Evolutionary conservation across 35 echinoderm and acorn worm species (phyloP).

Genomic region (Diadema setosum): DNA sequence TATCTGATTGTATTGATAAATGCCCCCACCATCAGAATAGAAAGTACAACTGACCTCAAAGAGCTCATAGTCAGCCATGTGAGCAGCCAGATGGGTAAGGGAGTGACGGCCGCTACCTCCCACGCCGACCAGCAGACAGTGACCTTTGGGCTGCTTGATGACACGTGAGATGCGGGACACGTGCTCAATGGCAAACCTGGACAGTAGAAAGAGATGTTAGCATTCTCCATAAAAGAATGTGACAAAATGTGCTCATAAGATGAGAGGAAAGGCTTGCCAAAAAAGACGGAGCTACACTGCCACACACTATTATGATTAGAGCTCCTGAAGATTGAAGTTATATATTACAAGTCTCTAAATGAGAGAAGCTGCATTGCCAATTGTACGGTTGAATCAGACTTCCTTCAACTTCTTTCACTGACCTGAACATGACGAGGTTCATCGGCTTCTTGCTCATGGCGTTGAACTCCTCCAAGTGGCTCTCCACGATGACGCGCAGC

Average conservation of each 20-base stretch:
- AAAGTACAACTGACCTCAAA: constrained; percentile 40
- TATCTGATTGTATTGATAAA: too few species aligned
- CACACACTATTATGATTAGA: too few species aligned
- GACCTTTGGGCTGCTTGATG: constrained; percentile 94
- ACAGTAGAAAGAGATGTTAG: too few species aligned
- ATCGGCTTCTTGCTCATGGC: constrained; percentile 95
- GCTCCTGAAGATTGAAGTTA: too few species aligned
- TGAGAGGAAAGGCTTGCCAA: too few species aligned
- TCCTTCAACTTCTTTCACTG: neutral
- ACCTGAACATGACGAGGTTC: constrained; percentile 99
- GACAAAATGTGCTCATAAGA: too few species aligned
- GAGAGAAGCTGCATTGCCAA: too few species aligned
- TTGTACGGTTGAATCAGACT: too few species aligned
- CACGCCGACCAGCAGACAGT: constrained; percentile 86
- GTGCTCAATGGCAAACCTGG: constrained; percentile 96
- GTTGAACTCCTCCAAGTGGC: constrained; percentile 95
- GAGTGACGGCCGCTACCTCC: constrained; percentile 98
- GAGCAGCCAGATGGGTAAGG: constrained; percentile 79
- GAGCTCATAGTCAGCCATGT: constrained; percentile 98
- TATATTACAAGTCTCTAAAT: too few species aligned
- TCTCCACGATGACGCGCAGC: constrained; percentile 71
- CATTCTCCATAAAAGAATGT: too few species aligned
- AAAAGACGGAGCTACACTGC: too few species aligned
- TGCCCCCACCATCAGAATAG: too few species aligned
- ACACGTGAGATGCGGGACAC: constrained; percentile 94